phyloP scores from a whole-genome alignment of 2,797 vertebrate species.

The Lemur catta region DNA sequence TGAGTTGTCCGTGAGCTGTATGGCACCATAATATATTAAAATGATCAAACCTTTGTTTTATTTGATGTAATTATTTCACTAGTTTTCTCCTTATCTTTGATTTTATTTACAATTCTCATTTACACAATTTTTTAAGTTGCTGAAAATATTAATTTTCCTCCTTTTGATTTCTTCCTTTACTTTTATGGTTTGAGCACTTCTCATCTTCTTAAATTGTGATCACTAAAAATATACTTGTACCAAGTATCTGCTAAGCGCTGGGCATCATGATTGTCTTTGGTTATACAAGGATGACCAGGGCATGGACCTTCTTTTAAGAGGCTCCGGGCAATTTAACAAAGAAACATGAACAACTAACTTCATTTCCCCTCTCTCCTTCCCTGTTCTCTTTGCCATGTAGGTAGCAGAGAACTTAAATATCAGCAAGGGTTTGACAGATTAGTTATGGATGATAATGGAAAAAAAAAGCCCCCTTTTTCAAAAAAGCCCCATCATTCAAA shows the following conservation, averaged over 20 bases:
- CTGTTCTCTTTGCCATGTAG: not conserved
- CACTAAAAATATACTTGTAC: not conserved
- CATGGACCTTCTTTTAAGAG: not conserved
- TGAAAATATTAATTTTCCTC: not conserved
- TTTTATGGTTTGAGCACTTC: not conserved
- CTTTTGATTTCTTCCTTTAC: not conserved
- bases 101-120: not conserved
- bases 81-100: not conserved
- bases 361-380: not conserved
- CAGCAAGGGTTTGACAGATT: not conserved
- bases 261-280: not conserved
- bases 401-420: not conserved
- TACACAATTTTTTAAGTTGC: not conserved
- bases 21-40: not conserved
- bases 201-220: not conserved
- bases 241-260: not conserved
- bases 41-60: not conserved
- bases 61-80: not conserved
- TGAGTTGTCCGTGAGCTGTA: not conserved
- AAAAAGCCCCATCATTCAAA: not conserved
- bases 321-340: not conserved
- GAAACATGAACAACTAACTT: not conserved
- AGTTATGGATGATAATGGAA: not conserved
- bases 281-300: not conserved
- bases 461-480: not conserved